Evolutionary conservation across 1,140 invertebrate species (phyloP), one percentile per base, ranked within the genome.

Genomic region (Drosophila orosa): DNA sequence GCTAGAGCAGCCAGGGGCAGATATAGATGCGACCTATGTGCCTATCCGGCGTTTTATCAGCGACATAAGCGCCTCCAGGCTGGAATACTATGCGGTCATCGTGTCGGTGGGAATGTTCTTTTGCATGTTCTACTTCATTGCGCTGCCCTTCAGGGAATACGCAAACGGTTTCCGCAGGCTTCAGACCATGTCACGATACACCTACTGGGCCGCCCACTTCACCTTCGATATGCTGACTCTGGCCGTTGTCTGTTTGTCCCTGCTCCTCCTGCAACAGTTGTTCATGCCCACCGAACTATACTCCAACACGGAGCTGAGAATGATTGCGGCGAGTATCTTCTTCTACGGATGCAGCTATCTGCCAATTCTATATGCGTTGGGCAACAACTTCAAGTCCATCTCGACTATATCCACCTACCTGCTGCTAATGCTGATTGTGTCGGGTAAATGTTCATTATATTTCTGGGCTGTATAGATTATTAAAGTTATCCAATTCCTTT

Each of bases 331-430:
- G 3, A 84, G 90, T 22, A 74, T 90, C 24, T 90, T 91, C 22
- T 87, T 92, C 24, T 92, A 92, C 47, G 83, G 91, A 7, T 62
- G 74, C 19, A 82, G 82, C 47, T 91, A 91, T 58, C 50, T 92
- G 22, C 90, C 91, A 6, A 78, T 92, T 31, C 35, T 92, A 7
- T 92, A 92, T 44, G 52, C 72, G 24, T 57, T 92, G 9, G 78
- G 80, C 1, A 92, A 84, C 67, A 76, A 72, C 40, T 91, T 92
- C 17, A 79, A 79, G 27, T 91, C 91, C 40, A 91, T 92, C 54
- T 92, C 91, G 5, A 87, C 91, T 3, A 81, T 92, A 45, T 87
- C 86, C 12, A 91, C 91, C 44, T 92, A 90, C 78, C 59, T 92
- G 37, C 76, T 86, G 5, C 61, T 90, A 3, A 84, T 92, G 78